Base-by-base conservation (phyloP, 1,140 invertebrate species). In the Zaprionus nigranus region DNA sequence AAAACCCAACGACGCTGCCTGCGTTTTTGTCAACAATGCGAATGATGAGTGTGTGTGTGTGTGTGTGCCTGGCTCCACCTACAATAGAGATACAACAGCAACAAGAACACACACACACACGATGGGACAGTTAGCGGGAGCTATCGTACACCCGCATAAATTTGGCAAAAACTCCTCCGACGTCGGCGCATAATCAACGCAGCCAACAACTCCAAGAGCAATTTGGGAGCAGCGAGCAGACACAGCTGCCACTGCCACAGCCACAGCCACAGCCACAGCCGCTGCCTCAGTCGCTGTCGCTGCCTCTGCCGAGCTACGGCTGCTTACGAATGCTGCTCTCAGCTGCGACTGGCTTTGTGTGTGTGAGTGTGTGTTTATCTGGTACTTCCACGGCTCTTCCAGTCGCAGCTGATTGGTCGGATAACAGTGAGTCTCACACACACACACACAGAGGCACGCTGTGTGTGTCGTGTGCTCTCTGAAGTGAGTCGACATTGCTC, bases 11-110 rank as follows among this genome's bases (percentile, higher is more conserved):
- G 67, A 61, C 80, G 73, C 70, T 69, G 74, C 60, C 72, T 46
- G 78, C 82, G 83, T 81, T 88, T 90, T 88, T 88, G 84, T 88
- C 84, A 88, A 88, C 84, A 88, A 90, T 72, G 62, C 73, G 64
- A 81, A 90, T 78, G 80, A 70, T n/a, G 75, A 57, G 70, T 66
- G 67, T 64, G 11, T 64, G 58, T 79, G 51, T 61, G 67, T 66
- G 71, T 22, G 46, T 70, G 67, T 63, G 67, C 24, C 64, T 81
- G 87, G 83, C 87, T 91, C 87, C 87, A 91, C 87, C 87, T 91
- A 91, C 87, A 91, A 90, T 34, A 86, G 77, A 77, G 78, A 78
- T 80, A 87, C 76, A 87, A 78, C 67, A 75, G 49, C 49, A 58
- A 62, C 38, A 24, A 62, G 68, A 70, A 58, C 49, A 51, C 28